phyloP scores from a whole-genome alignment of 2,888 invertebrate species.

The Tubulanus polymorphus region DNA sequence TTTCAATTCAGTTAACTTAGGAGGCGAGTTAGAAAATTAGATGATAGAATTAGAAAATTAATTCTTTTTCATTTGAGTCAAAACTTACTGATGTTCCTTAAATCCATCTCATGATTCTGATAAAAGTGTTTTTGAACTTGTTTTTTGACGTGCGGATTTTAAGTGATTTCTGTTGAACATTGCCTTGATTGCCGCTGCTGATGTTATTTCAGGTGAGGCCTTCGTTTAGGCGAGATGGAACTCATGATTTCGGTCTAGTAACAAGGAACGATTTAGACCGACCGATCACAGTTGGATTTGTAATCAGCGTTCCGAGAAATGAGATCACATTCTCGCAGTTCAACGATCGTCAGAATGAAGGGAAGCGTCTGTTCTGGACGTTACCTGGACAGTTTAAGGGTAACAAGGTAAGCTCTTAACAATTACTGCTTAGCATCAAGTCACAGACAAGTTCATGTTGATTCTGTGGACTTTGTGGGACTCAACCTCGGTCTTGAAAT shows the following conservation, averaged over 20 bases:
- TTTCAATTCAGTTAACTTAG: too few relatives aligned
- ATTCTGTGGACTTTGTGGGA: background rate
- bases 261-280: constrained; percentile 25
- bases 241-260: constrained; percentile 47
- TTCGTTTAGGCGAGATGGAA: constrained; percentile 33
- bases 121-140: too few relatives aligned
- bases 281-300: constrained; percentile 49
- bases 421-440: background rate
- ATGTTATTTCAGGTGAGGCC: constrained; percentile 37
- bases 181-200: too few relatives aligned
- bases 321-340: constrained; percentile 50
- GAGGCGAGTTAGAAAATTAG: too few relatives aligned
- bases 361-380: constrained; percentile 42
- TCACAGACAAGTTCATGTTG: background rate
- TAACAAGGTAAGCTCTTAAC: constrained; percentile 29
- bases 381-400: constrained; percentile 46
- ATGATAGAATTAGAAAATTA: too few relatives aligned
- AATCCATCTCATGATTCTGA: too few relatives aligned
- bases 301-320: constrained; percentile 50
- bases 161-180: too few relatives aligned
- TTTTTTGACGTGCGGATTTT: too few relatives aligned
- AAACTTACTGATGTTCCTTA: too few relatives aligned
- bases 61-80: too few relatives aligned
- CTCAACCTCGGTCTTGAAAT: background rate
- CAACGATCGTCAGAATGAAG: constrained; percentile 34